Percentiles rank a stretch among this genome's conserved stretches.
phyloP scores from a whole-genome alignment of 2,888 invertebrate species.

The Dascillus cervinus region DNA sequence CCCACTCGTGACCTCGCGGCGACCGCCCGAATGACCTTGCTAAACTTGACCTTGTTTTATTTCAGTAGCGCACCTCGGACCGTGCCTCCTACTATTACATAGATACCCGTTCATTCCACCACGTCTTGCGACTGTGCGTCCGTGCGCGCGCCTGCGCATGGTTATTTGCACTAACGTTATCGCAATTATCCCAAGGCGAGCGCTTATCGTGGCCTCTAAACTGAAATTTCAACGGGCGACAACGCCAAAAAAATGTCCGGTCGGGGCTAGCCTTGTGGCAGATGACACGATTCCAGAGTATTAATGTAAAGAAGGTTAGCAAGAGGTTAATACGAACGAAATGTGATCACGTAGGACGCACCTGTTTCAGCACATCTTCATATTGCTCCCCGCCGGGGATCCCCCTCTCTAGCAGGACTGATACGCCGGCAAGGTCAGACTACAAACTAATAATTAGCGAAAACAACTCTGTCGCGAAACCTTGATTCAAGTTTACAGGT shows the following conservation, averaged over 20 bases:
- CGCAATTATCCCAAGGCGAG: too few species aligned
- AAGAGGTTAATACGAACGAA: constrained; percentile 19
- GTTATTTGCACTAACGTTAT: too few species aligned
- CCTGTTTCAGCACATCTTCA: constrained; percentile 14
- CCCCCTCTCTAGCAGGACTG: constrained; percentile 9
- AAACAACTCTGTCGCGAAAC: constrained; percentile 11
- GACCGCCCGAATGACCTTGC: constrained; percentile 35
- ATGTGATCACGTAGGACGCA: constrained; percentile 18
- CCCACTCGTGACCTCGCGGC: constrained; percentile 31
- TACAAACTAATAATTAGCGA: constrained; percentile 7
- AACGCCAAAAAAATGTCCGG: too few species aligned
- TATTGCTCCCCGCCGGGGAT: constrained; percentile 6
- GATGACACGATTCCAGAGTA: too few species aligned
- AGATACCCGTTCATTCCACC: constrained; percentile 15
- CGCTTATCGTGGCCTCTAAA: too few species aligned
- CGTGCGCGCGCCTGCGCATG: too few species aligned
- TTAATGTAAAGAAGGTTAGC: constrained; percentile 17
- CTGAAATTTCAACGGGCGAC: too few species aligned
- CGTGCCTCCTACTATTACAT: constrained; percentile 11
- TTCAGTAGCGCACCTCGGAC: constrained; percentile 36
- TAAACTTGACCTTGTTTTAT: constrained; percentile 45
- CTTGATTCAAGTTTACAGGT: constrained; percentile 14
- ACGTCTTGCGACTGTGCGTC: too few species aligned
- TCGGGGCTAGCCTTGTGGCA: too few species aligned
- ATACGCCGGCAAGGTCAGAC: constrained; percentile 12